Evolutionary conservation across 2,888 invertebrate species (phyloP).

Genomic region (Lochmaea crataegi): DNA sequence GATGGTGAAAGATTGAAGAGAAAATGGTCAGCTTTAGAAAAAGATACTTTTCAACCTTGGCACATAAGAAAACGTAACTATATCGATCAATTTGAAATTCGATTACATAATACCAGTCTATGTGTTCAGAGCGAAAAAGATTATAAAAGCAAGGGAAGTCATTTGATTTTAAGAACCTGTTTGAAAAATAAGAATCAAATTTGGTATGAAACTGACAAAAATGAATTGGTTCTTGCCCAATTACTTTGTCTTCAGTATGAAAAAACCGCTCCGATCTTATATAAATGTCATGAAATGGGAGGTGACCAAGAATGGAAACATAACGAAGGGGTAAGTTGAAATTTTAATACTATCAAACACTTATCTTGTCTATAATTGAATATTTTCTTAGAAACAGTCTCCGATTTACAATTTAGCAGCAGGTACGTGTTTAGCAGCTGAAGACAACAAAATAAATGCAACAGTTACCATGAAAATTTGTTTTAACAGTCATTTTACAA

Average conservation of each 20-base stretch:
- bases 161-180: slow-evolving; percentile 72
- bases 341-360: slow-evolving; percentile 3
- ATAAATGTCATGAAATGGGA: slow-evolving; percentile 93
- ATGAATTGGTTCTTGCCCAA: slow-evolving; percentile 86
- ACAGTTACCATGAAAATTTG: slow-evolving; percentile 73
- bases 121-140: slow-evolving; percentile 85
- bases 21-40: slow-evolving; percentile 73
- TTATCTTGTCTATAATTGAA: neutral
- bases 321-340: slow-evolving; percentile 72
- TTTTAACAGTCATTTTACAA: slow-evolving; percentile 66
- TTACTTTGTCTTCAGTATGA: slow-evolving; percentile 86
- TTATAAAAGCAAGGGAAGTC: slow-evolving; percentile 77
- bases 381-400: slow-evolving; percentile 71
- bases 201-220: slow-evolving; percentile 87
- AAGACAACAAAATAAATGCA: slow-evolving; percentile 63
- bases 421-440: slow-evolving; percentile 82
- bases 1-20: slow-evolving; percentile 68
- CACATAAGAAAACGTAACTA: slow-evolving; percentile 84
- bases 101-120: slow-evolving; percentile 75
- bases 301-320: slow-evolving; percentile 94
- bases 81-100: slow-evolving; percentile 77
- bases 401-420: slow-evolving; percentile 89
- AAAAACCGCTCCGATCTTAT: slow-evolving; percentile 74
- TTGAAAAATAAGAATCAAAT: slow-evolving; percentile 78
- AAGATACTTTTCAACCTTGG: slow-evolving; percentile 82